These are phyloP conservation scores for Noctua fimbriata DNA, from an alignment of 2,888 invertebrate genomes.

Conservation along the genomic window DNA sequence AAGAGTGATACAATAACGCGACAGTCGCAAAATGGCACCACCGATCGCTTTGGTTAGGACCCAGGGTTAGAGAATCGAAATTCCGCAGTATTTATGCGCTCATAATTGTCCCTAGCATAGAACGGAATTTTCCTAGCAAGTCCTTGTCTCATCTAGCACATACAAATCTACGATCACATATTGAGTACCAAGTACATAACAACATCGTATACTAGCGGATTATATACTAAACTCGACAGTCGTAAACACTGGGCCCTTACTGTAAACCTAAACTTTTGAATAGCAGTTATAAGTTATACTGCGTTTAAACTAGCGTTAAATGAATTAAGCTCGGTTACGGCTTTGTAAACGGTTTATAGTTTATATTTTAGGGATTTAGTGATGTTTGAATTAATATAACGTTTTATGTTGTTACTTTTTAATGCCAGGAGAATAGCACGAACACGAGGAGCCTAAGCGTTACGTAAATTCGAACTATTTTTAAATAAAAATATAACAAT, in stretches of 20 bases:
- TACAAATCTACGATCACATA: conserved; percentile 8
- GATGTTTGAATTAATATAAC: conserved; percentile 12
- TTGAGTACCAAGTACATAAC: conserved; percentile 41
- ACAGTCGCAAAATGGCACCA: neutral
- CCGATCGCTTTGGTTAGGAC: neutral
- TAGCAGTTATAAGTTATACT: conserved; percentile 57
- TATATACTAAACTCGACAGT: conserved; percentile 49
- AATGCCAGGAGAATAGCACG: neutral
- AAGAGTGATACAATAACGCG: neutral
- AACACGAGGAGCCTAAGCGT: neutral
- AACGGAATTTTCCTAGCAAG: neutral
- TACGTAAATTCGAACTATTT: neutral
- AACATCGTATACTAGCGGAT: conserved; percentile 40
- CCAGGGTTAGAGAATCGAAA: neutral
- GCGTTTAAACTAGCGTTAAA: conserved; percentile 58
- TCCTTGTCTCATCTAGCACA: neutral
- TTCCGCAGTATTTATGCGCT: neutral
- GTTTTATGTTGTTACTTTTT: neutral
- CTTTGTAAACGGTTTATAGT: conserved; percentile 48
- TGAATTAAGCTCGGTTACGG: conserved; percentile 59
- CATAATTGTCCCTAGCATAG: neutral
- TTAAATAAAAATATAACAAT: neutral
- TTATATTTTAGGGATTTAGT: conserved; percentile 38
- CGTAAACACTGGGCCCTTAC: conserved; percentile 54
- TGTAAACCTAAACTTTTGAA: conserved; percentile 53